A percentile compares a stretch with the other conserved stretches of the same genome.
Evolutionary conservation across 2,797 vertebrate genomes (phyloP).

Genomic region (Eupleurogrammus muticus): DNA sequence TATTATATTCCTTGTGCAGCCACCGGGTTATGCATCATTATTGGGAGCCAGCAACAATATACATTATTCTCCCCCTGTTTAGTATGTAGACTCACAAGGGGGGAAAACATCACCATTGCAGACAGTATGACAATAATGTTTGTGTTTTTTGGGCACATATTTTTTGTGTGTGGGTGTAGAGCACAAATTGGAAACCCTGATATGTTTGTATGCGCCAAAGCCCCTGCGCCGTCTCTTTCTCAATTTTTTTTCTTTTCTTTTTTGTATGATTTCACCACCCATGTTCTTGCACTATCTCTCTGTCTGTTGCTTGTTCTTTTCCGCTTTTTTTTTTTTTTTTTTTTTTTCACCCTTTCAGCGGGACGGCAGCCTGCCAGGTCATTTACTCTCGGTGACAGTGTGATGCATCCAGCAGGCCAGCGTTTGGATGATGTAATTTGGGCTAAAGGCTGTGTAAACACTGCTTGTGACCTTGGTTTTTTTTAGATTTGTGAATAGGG

Average conservation of each 20-base stretch:
- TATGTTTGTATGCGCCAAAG: conserved; percentile 37
- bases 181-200: conserved; percentile 40
- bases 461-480: conserved; percentile 81
- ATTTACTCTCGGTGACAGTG: conserved; percentile 70
- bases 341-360: conserved; percentile 36
- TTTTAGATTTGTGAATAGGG: conserved; percentile 81
- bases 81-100: conserved; percentile 55
- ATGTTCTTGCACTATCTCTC: not conserved
- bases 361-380: conserved; percentile 69
- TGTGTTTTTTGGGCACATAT: conserved; percentile 22
- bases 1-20: conserved; percentile 86
- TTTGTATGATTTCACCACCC: conserved; percentile 21
- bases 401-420: conserved; percentile 61
- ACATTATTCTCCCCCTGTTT: conserved; percentile 69
- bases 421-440: conserved; percentile 82
- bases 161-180: conserved; percentile 23
- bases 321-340: conserved; percentile 29
- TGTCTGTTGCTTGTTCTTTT: conserved; percentile 1
- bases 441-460: conserved; percentile 84
- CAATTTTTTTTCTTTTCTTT: conserved; percentile 24
- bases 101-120: conserved; percentile 38
- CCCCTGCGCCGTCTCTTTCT: conserved; percentile 29
- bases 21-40: conserved; percentile 86
- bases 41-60: conserved; percentile 74
- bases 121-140: conserved; percentile 43